phyloP scores from a whole-genome alignment of 2,797 vertebrate genomes.

The Mormyrops attenuatus region DNA sequence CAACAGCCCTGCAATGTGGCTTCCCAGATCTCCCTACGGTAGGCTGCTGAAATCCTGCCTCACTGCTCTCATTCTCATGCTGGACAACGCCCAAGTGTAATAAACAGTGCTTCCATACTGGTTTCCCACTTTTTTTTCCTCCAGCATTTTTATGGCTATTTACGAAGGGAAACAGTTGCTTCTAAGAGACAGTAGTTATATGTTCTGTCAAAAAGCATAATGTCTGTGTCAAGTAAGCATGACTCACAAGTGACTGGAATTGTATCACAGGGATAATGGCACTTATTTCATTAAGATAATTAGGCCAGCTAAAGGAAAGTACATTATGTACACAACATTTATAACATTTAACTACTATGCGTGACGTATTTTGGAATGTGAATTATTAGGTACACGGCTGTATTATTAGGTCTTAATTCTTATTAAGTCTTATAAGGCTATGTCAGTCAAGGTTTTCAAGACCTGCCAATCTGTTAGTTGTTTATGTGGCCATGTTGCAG shows the following conservation, averaged over 20 bases:
- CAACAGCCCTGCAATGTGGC: constrained; percentile 85
- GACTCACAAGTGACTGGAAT: not conserved
- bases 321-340: not conserved
- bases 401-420: constrained; percentile 12
- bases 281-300: constrained; percentile 9
- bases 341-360: not conserved
- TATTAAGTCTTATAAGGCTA: not conserved
- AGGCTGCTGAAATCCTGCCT: constrained; percentile 23
- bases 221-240: not conserved
- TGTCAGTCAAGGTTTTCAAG: not conserved
- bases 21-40: constrained; percentile 86
- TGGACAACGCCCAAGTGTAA: not conserved
- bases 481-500: constrained; percentile 2
- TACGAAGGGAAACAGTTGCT: not conserved
- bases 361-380: not conserved
- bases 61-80: not conserved
- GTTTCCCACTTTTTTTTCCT: not conserved
- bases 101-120: not conserved
- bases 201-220: not conserved
- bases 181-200: not conserved
- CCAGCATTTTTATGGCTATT: constrained; percentile 16
- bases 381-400: not conserved
- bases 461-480: not conserved
- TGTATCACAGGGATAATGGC: not conserved
- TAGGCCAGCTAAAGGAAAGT: constrained; percentile 1